phyloP scores from a whole-genome alignment of 2,797 vertebrate genomes.

The Heteromormyrus szaboi region DNA sequence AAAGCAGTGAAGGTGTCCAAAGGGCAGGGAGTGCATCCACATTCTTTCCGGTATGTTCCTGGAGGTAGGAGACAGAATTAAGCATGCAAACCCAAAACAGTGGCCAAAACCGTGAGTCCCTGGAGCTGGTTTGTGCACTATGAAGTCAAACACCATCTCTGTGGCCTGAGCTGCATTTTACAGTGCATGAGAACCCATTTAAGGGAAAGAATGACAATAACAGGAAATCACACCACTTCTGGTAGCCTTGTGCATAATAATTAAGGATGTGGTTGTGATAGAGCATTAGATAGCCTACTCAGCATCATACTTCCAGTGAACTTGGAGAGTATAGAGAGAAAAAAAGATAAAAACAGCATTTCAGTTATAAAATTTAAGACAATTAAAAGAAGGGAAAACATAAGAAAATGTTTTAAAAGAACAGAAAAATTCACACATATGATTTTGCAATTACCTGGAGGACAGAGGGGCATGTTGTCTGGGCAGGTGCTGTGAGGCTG shows the following conservation, averaged over 20 bases:
- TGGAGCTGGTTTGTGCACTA: not conserved
- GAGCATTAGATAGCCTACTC: slow-evolving; percentile 20
- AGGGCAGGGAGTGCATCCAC: slow-evolving; percentile 20
- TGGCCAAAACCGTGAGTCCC: not conserved
- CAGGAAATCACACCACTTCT: slow-evolving; percentile 16
- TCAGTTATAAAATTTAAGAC: not conserved
- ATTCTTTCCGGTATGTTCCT: slow-evolving; percentile 16
- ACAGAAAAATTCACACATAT: not conserved
- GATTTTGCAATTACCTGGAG: slow-evolving; percentile 44
- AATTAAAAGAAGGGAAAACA: not conserved
- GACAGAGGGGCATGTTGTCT: slow-evolving; percentile 23
- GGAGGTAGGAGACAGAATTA: not conserved
- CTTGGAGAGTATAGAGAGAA: not conserved
- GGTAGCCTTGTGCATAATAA: slow-evolving; percentile 24
- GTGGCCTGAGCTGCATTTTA: not conserved
- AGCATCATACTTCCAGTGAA: slow-evolving; percentile 31
- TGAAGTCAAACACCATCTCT: not conserved
- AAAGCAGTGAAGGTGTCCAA: not conserved
- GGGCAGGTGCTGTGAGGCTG: not conserved
- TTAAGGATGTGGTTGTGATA: slow-evolving; percentile 48
- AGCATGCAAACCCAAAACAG: not conserved
- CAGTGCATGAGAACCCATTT: not conserved
- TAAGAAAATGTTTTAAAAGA: not conserved
- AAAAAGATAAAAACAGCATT: not conserved
- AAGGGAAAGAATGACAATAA: slow-evolving; percentile 10